Conservation (phyloP, 2,113 vertebrate genomes). For the Menidia beryllina region DNA sequence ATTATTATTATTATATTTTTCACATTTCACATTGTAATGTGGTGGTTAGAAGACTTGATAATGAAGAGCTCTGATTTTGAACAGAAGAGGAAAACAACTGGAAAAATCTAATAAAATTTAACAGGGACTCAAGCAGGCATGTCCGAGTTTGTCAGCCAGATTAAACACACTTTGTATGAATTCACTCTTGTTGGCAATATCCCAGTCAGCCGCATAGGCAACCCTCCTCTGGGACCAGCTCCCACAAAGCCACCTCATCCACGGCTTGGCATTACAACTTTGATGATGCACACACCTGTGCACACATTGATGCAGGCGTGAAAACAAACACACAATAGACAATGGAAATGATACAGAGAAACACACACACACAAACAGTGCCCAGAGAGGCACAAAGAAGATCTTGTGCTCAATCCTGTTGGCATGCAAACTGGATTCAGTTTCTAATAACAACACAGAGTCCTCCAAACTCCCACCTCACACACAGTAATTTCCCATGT, state of each 20-base stretch:
- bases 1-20: too few relatives aligned
- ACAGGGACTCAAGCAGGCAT: conserved; percentile 1
- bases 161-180: conserved; percentile 30
- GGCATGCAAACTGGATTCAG: conserved; percentile 16
- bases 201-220: conserved; percentile 37
- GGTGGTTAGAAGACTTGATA: neutral
- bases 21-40: neutral
- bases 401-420: conserved; percentile 14
- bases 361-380: conserved; percentile 6
- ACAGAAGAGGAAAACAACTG: neutral
- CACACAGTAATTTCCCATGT: conserved; percentile 28
- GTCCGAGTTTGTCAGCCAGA: conserved; percentile 30
- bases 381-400: conserved; percentile 12
- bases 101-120: conserved; percentile 21
- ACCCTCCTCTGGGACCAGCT: conserved; percentile 38
- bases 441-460: conserved; percentile 25
- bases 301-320: conserved; percentile 23
- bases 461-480: conserved; percentile 17
- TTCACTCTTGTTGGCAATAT: conserved; percentile 46
- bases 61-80: neutral
- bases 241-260: conserved; percentile 42
- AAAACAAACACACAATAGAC: conserved; percentile 35
- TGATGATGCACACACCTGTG: conserved; percentile 44
- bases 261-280: conserved; percentile 25
- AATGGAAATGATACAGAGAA: conserved; percentile 8